Percentiles rank a stretch among this genome's conserved stretches.
Evolutionary conservation across 2,113 vertebrate species (phyloP).

Genomic region (Hylia prasina): DNA sequence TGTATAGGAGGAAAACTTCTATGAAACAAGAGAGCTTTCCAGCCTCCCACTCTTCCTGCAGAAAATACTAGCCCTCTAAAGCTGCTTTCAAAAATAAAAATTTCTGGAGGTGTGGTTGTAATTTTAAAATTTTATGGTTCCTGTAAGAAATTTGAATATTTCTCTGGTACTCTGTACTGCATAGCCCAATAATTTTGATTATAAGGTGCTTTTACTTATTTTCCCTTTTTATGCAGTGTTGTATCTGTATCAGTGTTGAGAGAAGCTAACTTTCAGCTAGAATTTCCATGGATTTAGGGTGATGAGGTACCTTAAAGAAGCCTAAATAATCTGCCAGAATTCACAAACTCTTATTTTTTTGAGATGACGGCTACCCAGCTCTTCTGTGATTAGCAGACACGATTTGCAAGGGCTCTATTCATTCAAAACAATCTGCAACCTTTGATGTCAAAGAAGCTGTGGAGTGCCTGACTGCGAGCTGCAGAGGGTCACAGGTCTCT

Average conservation of each 20-base stretch:
- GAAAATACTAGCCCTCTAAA: neutral
- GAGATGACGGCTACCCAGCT: neutral
- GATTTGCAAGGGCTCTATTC: conserved; percentile 65
- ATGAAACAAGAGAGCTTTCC: neutral
- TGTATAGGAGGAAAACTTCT: neutral
- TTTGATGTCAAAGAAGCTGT: conserved; percentile 66
- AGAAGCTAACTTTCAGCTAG: neutral
- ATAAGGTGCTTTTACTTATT: neutral
- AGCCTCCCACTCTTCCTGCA: neutral
- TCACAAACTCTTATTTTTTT: conserved; percentile 2
- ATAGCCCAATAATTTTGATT: neutral
- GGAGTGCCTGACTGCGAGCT: conserved; percentile 30
- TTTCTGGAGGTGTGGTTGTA: neutral
- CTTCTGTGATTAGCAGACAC: conserved; percentile 7
- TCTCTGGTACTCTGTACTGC: neutral
- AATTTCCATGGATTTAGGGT: neutral
- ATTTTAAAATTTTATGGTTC: neutral
- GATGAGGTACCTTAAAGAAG: neutral
- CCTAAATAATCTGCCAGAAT: neutral
- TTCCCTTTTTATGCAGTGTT: neutral
- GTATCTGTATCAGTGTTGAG: neutral
- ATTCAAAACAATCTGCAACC: conserved; percentile 63
- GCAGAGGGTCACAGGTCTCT: conserved; percentile 49
- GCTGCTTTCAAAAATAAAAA: neutral
- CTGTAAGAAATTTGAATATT: neutral